phyloP scores from a whole-genome alignment of 1,140 invertebrate genomes.

The Orussus abietinus region DNA sequence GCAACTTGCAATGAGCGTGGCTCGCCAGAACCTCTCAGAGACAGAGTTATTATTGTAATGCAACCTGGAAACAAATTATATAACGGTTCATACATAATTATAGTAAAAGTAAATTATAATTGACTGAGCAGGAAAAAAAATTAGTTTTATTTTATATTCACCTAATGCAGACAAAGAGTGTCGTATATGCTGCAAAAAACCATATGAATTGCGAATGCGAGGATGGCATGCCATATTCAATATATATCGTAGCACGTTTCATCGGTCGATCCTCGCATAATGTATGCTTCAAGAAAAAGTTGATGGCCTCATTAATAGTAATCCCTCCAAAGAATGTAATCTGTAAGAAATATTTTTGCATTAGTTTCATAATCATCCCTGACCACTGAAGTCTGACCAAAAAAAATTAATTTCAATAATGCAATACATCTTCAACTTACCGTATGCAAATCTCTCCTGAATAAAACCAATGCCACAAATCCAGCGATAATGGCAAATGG shows the following conservation, averaged over 20 bases:
- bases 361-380: too few relatives aligned
- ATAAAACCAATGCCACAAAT: slow-evolving; percentile 80
- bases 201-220: slow-evolving; percentile 90
- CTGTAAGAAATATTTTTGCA: slow-evolving; percentile 66
- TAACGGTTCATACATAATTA: slow-evolving; percentile 13
- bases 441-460: slow-evolving; percentile 87
- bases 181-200: slow-evolving; percentile 85
- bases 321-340: slow-evolving; percentile 82
- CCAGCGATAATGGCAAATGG: slow-evolving; percentile 79
- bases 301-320: slow-evolving; percentile 74
- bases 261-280: slow-evolving; percentile 78
- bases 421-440: slow-evolving; percentile 57
- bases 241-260: slow-evolving; percentile 63
- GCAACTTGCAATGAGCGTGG: slow-evolving; percentile 62
- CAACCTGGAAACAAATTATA: slow-evolving; percentile 58
- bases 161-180: slow-evolving; percentile 85
- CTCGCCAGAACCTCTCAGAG: slow-evolving; percentile 71
- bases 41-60: slow-evolving; percentile 75
- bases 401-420: slow-evolving; percentile 16
- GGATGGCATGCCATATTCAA: slow-evolving; percentile 93
- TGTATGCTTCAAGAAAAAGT: slow-evolving; percentile 78
- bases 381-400: too few relatives aligned
- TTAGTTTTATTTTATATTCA: slow-evolving; percentile 42
- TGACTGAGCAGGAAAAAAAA: slow-evolving; percentile 5
- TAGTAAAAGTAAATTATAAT: slow-evolving; percentile 3